Evolutionary conservation across 1,140 invertebrate genomes (phyloP), one percentile per base, ranked within the genome.

Genomic region (Prorops nasuta): DNA sequence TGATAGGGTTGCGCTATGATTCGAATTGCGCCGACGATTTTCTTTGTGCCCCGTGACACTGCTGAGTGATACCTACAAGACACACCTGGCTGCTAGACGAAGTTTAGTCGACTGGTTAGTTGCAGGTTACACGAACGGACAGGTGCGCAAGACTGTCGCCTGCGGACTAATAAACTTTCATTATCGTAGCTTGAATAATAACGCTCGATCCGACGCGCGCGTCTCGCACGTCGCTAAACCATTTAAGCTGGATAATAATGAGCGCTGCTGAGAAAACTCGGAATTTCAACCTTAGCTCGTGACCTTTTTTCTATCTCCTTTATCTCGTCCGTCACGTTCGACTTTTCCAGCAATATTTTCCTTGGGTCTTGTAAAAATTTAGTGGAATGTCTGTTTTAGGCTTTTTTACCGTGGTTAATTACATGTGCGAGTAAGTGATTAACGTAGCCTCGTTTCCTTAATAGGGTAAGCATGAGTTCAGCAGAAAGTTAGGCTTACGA

Each of bases 171-270:
- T 28, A 48, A 17, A 16, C 18, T 21, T 17, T 41, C 16, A 15
- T 52, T 48, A 44, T 48, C 34, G 36, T 36, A 22, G 18, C 14
- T 17, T 32, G 24, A 48, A 35, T 45, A 44, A 40, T 24, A 28
- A 28, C 24, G 24, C 4, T 10, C 24, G 10, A 28, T 28, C 4
- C 24, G 24, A 28, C n/a, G n/a, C 24, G 24, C 10, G 22, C 7
- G 19, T 8, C 9, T 15, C 3, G 3, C 14, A n/a, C 14, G 18
- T 31, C 21, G 2, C 17, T 39, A 21, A 19, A 34, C 19, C 17
- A 15, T 32, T 17, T 19, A 44, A 6, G 15, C n/a, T 18, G 24
- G 21, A 36, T 58, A 48, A 52, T 52, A 31, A 49, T 16, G 22
- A 10, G 3, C 18, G 3, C 10, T 24, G 34, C 3, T 22, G 22